phyloP scores from a whole-genome alignment of 2,113 vertebrate genomes.

The Saguinus midas region DNA sequence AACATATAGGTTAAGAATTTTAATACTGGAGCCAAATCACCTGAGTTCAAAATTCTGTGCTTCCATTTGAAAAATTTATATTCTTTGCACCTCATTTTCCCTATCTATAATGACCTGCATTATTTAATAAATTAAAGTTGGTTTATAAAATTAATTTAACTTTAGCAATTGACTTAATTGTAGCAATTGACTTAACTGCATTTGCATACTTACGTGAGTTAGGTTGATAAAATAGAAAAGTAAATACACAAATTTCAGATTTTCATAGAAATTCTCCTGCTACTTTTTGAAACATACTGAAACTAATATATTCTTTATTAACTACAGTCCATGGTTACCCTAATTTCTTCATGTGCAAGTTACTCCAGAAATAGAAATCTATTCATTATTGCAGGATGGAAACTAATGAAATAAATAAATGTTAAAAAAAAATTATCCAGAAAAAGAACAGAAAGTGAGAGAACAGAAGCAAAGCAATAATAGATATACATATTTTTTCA shows the following conservation, averaged over 20 bases:
- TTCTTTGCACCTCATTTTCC: background rate
- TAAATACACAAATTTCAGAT: background rate
- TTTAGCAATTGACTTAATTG: background rate
- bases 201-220: background rate
- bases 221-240: background rate
- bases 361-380: background rate
- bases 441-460: background rate
- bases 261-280: background rate
- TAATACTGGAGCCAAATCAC: background rate
- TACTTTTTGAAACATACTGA: background rate
- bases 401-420: background rate
- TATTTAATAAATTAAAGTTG: conserved; percentile 11
- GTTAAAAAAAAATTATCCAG: background rate
- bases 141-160: background rate
- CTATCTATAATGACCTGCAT: background rate
- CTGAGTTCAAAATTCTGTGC: background rate
- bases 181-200: background rate
- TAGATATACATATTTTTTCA: background rate
- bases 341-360: background rate
- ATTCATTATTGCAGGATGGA: background rate
- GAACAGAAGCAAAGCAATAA: background rate
- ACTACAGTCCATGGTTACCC: background rate
- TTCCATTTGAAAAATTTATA: background rate
- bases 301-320: background rate
- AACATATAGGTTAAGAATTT: background rate